These are phyloP conservation scores for Megaleporinus macrocephalus DNA, from an alignment of 2,113 vertebrate species.

Conservation along the genomic window DNA sequence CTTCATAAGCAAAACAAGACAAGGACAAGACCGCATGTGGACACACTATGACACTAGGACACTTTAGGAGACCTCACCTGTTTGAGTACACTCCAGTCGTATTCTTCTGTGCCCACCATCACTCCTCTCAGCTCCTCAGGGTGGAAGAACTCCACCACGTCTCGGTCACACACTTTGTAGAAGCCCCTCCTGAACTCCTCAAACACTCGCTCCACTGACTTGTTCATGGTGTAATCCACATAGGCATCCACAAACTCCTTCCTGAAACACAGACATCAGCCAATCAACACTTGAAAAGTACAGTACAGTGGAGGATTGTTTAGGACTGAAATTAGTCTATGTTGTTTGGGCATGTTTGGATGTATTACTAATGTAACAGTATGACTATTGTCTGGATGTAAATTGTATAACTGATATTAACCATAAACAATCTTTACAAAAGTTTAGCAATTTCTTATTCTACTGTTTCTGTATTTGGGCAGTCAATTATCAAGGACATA, in stretches of 20 bases:
- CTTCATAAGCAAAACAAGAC: not conserved
- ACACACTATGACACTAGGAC: not conserved
- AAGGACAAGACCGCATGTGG: too few species aligned
- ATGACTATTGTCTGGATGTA: too few species aligned
- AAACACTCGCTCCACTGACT: conserved; percentile 78
- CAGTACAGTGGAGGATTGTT: too few species aligned
- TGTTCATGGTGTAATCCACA: conserved; percentile 79
- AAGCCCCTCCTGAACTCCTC: conserved; percentile 84
- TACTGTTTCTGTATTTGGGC: too few species aligned
- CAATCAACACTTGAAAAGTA: too few species aligned
- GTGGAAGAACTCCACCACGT: conserved; percentile 76
- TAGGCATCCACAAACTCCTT: conserved; percentile 76
- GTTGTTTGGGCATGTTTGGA: too few species aligned
- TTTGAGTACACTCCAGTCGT: conserved; percentile 82
- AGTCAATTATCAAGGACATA: too few species aligned
- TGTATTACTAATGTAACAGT: too few species aligned
- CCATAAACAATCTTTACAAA: too few species aligned
- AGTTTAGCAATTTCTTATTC: too few species aligned
- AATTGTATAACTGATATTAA: too few species aligned
- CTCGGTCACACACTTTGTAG: conserved; percentile 78
- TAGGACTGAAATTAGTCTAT: too few species aligned
- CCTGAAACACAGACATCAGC: conserved; percentile 60
- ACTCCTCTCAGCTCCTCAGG: conserved; percentile 80
- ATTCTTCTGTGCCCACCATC: conserved; percentile 77
- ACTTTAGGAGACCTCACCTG: conserved; percentile 64